These are phyloP conservation scores for Garra rufa DNA, from an alignment of 2,113 vertebrate species.

Conservation along the genomic window DNA sequence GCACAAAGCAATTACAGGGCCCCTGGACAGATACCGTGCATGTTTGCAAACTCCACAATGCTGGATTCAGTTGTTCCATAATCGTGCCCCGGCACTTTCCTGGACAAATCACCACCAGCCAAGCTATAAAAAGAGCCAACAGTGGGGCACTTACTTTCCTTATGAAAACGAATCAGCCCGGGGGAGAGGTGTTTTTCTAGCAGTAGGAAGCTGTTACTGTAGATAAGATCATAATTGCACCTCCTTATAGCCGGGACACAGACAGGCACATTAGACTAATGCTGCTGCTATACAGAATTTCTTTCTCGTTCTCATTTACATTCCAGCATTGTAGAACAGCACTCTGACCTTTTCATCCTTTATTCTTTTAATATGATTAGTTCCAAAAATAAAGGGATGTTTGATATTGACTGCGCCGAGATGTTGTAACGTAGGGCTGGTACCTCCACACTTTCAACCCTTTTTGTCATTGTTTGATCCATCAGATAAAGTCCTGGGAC, in stretches of 20 bases:
- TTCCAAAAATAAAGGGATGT: conserved; percentile 4
- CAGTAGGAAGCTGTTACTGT: conserved; percentile 61
- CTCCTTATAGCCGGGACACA: conserved; percentile 56
- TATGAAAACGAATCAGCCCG: conserved; percentile 50
- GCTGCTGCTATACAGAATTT: conserved; percentile 45
- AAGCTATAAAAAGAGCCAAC: conserved; percentile 59
- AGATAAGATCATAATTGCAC: conserved; percentile 66
- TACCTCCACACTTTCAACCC: background rate
- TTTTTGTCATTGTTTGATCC: conserved; percentile 42
- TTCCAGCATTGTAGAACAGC: conserved; percentile 47
- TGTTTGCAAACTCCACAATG: conserved; percentile 55
- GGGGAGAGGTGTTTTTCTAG: conserved; percentile 56
- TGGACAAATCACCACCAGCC: conserved; percentile 52
- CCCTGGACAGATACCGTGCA: conserved; percentile 47
- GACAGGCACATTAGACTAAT: conserved; percentile 48
- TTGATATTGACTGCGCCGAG: background rate
- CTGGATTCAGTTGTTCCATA: conserved; percentile 44
- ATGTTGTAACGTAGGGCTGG: background rate
- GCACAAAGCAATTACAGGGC: conserved; percentile 52
- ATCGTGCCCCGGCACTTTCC: conserved; percentile 56
- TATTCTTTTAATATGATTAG: background rate
- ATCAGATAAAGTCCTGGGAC: conserved; percentile 46
- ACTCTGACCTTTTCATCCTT: conserved; percentile 7
- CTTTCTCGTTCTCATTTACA: conserved; percentile 47
- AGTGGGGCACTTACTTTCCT: conserved; percentile 52